Percentiles rank a stretch among this genome's conserved stretches.
phyloP scores from a whole-genome alignment of 2,797 vertebrate genomes.

The Botia kubotai region DNA sequence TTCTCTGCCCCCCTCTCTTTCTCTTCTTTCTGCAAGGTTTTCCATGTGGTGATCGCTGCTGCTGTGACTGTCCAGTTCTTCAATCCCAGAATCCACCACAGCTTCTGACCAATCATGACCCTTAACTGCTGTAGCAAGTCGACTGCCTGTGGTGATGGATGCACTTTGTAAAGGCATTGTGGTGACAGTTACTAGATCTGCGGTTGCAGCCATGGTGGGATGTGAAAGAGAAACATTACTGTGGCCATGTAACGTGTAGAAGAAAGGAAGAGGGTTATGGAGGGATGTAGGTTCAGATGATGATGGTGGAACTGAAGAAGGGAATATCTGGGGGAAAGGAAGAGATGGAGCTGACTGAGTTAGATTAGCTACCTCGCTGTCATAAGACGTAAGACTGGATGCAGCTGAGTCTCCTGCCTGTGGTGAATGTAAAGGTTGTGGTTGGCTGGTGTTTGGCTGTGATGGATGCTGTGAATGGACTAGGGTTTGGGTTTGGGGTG shows the following conservation, averaged over 20 bases:
- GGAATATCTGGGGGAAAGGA: constrained; percentile 75
- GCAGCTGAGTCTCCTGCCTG: constrained; percentile 87
- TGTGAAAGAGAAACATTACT: constrained; percentile 76
- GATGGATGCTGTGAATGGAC: constrained; percentile 13
- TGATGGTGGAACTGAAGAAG: constrained; percentile 56
- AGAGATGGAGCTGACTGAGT: constrained; percentile 84
- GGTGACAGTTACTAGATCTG: constrained; percentile 70
- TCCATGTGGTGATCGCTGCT: constrained; percentile 90
- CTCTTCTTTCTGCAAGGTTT: constrained; percentile 79
- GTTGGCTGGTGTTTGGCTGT: constrained; percentile 24
- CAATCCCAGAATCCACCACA: constrained; percentile 88
- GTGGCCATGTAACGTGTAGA: constrained; percentile 74
- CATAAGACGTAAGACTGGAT: constrained; percentile 92
- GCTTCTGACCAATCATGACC: constrained; percentile 81
- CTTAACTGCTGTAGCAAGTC: constrained; percentile 50
- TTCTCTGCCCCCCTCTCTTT: constrained; percentile 66
- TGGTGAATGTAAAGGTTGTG: constrained; percentile 66
- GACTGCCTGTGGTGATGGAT: constrained; percentile 65
- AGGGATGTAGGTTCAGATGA: constrained; percentile 64
- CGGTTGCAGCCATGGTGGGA: constrained; percentile 74
- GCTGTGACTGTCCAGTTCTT: constrained; percentile 91
- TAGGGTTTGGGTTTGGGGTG: constrained; percentile 59
- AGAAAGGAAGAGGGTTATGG: constrained; percentile 77
- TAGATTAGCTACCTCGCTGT: constrained; percentile 92
- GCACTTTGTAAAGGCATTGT: constrained; percentile 62